These are phyloP conservation scores for Oikopleura vanhoeffeni DNA, from an alignment of 23 tunicate species.

Conservation along the genomic window DNA sequence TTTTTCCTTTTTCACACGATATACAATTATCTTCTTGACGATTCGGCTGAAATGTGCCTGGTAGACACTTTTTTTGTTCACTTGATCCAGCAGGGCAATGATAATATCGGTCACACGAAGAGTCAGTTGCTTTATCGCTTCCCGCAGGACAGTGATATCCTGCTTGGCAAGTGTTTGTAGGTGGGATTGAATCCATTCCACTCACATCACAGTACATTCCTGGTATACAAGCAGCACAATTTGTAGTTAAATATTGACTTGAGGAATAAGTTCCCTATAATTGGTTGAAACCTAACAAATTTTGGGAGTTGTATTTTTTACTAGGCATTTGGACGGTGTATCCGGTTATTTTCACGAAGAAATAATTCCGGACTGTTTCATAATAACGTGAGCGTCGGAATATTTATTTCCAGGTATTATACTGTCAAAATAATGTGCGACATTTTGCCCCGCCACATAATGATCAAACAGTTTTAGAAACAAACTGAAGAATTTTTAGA, in stretches of 20 bases:
- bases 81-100: background rate
- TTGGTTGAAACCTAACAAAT: too few relatives aligned
- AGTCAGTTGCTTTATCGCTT: conserved; percentile 1
- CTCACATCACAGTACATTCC: background rate
- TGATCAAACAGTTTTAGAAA: too few relatives aligned
- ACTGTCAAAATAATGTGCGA: too few relatives aligned
- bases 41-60: conserved; percentile 18
- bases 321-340: too few relatives aligned
- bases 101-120: background rate
- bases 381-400: too few relatives aligned
- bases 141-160: conserved; percentile 79
- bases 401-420: too few relatives aligned
- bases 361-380: too few relatives aligned
- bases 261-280: conserved; percentile 44
- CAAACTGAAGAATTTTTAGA: too few relatives aligned
- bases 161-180: conserved; percentile 26
- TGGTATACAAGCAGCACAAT: background rate
- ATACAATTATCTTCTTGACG: conserved; percentile 36
- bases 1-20: conserved; percentile 25
- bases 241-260: background rate
- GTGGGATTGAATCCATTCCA: background rate
- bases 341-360: too few relatives aligned
- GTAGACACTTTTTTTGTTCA: background rate
- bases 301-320: too few relatives aligned
- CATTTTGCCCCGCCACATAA: too few relatives aligned